A percentile compares a stretch with the other conserved stretches of the same genome.
These are phyloP conservation scores for Pocillopora meandrina DNA, from an alignment of 92 coral and sea anemone species.

Conservation along the genomic window DNA sequence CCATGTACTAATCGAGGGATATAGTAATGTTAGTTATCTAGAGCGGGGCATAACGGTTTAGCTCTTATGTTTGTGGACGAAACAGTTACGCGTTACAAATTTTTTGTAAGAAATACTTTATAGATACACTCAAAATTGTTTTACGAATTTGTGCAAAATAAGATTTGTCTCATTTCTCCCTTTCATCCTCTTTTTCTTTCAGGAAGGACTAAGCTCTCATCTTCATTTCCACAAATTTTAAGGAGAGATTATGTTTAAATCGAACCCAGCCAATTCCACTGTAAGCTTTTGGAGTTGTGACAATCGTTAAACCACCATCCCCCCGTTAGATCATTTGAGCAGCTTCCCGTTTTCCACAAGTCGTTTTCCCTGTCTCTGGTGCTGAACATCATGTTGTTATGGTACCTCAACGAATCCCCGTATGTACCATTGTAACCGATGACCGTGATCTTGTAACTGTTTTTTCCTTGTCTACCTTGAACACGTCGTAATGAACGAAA, in stretches of 20 bases:
- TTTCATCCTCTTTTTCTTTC: conserved; percentile 26
- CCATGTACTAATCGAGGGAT: too few relatives aligned
- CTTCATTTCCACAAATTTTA: conserved; percentile 73
- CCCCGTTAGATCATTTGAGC: conserved; percentile 71
- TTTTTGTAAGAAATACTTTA: too few relatives aligned
- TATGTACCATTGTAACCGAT: conserved; percentile 57
- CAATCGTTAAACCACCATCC: conserved; percentile 91
- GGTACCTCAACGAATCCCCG: conserved; percentile 70
- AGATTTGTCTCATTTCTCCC: neutral
- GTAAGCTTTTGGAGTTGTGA: conserved; percentile 73
- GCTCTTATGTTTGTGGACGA: too few relatives aligned
- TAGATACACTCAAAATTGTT: neutral
- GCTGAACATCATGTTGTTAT: conserved; percentile 79
- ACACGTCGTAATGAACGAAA: conserved; percentile 54
- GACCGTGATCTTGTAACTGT: conserved; percentile 57
- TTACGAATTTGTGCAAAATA: neutral
- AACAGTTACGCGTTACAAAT: too few relatives aligned
- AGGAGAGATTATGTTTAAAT: conserved; percentile 65
- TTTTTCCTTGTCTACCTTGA: conserved; percentile 57
- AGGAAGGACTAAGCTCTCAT: conserved; percentile 41
- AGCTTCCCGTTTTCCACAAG: conserved; percentile 45
- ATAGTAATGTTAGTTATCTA: too few relatives aligned
- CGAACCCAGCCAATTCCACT: conserved; percentile 75
- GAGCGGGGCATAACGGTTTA: too few relatives aligned
- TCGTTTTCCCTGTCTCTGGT: conserved; percentile 77